phyloP scores from a whole-genome alignment of 2,888 invertebrate genomes.

The Drosophila rellima region DNA sequence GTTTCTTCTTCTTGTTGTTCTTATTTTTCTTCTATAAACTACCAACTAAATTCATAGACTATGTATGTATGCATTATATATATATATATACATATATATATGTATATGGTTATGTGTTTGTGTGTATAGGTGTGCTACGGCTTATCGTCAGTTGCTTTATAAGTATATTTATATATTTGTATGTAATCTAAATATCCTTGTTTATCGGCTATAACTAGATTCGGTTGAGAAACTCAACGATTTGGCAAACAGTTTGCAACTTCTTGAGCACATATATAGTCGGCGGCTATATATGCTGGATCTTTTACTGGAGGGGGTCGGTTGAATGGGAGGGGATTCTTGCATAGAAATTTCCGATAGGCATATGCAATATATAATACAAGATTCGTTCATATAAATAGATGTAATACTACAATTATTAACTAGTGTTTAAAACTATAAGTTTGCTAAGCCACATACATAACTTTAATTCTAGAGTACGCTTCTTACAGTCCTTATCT shows the following conservation, averaged over 20 bases:
- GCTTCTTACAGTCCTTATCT: constrained; percentile 27
- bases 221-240: constrained; percentile 72
- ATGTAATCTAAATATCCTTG: constrained; percentile 27
- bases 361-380: constrained; percentile 19
- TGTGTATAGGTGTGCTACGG: constrained; percentile 25
- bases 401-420: constrained; percentile 57
- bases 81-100: constrained; percentile 26
- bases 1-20: constrained; percentile 27
- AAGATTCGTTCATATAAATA: constrained; percentile 28
- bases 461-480: constrained; percentile 62
- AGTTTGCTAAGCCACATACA: constrained; percentile 80
- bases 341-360: constrained; percentile 47
- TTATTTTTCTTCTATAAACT: constrained; percentile 43
- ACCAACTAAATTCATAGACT: constrained; percentile 63
- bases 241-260: constrained; percentile 77
- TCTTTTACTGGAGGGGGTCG: constrained; percentile 17
- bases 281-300: constrained; percentile 26
- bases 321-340: constrained; percentile 4
- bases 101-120: constrained; percentile 25
- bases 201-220: constrained; percentile 71
- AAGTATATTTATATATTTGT: constrained; percentile 1
- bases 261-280: constrained; percentile 31
- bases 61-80: constrained; percentile 35
- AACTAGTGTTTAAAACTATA: constrained; percentile 79
- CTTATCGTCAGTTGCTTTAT: constrained; percentile 27